A percentile compares a stretch with the other conserved stretches of the same genome.
These are phyloP conservation scores for Zoroaster sp. DNA, from an alignment of 53 echinoderm and acorn worm genomes.

Conservation along the genomic window DNA sequence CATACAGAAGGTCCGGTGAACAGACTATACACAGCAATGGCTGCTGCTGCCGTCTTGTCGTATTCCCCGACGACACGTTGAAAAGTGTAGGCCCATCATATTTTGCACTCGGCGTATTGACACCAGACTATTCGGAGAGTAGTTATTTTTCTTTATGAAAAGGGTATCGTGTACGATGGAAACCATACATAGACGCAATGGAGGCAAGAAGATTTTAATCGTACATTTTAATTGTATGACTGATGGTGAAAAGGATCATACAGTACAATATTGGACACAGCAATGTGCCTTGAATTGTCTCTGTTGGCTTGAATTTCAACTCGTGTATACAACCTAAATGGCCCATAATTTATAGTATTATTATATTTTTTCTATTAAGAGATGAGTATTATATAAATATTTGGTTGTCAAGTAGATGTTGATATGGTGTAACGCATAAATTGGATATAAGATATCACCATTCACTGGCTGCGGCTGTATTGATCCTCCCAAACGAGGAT, in stretches of 20 bases:
- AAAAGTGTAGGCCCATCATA: background rate
- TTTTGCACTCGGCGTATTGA: background rate
- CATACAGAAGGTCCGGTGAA: too few relatives aligned
- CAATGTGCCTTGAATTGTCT: background rate
- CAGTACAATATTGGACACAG: too few relatives aligned
- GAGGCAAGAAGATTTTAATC: too few relatives aligned
- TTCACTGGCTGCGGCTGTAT: background rate
- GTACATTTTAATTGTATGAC: too few relatives aligned
- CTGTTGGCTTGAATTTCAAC: background rate
- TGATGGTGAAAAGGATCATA: too few relatives aligned
- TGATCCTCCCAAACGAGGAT: background rate
- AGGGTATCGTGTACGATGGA: too few relatives aligned
- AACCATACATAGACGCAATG: too few relatives aligned
- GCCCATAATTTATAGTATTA: background rate
- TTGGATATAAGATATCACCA: slow-evolving; percentile 17
- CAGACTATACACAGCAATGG: too few relatives aligned
- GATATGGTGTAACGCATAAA: background rate
- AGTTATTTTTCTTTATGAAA: too few relatives aligned
- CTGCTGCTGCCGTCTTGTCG: background rate
- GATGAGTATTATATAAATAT: slow-evolving; percentile 12
- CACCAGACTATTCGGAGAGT: background rate
- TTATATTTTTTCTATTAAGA: background rate
- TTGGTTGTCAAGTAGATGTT: slow-evolving; percentile 14
- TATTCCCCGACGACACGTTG: background rate
- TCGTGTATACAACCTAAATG: background rate